Evolutionary conservation across 2,888 invertebrate genomes (phyloP).

Genomic region (Priocnemis perturbator): DNA sequence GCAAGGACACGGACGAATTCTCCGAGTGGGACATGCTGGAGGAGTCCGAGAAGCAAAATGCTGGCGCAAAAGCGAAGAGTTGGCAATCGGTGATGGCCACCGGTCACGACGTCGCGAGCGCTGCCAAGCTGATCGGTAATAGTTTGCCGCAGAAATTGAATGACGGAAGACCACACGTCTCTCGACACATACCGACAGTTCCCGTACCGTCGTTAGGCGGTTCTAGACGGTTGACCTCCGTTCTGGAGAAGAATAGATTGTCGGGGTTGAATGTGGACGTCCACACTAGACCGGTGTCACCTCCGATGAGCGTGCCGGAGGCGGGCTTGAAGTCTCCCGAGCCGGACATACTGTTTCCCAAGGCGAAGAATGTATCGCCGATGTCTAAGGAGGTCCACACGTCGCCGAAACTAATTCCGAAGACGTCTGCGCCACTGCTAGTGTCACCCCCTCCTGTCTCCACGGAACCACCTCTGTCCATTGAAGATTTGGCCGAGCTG

Average conservation of each 20-base stretch:
- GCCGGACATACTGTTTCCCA: conserved; percentile 48
- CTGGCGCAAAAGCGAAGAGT: conserved; percentile 1
- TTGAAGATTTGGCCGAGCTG: conserved; percentile 69
- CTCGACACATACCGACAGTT: conserved; percentile 61
- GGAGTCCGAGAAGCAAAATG: conserved; percentile 43
- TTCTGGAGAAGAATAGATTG: conserved; percentile 55
- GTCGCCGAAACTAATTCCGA: conserved; percentile 24
- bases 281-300: conserved; percentile 15
- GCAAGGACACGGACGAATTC: conserved; percentile 40
- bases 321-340: conserved; percentile 59
- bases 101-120: conserved; percentile 41
- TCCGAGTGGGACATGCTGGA: conserved; percentile 60
- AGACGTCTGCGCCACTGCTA: conserved; percentile 53
- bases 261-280: conserved; percentile 37
- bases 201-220: conserved; percentile 62
- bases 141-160: conserved; percentile 44
- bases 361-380: conserved; percentile 45
- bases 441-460: conserved; percentile 63
- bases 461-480: conserved; percentile 67
- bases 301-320: conserved; percentile 49
- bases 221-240: conserved; percentile 56
- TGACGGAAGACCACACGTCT: conserved; percentile 20
- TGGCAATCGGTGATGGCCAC: conserved; percentile 43
- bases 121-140: conserved; percentile 44
- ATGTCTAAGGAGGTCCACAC: conserved; percentile 40